Conservation (phyloP, 2,888 invertebrate species). For the Andricus quercusramuli region DNA sequence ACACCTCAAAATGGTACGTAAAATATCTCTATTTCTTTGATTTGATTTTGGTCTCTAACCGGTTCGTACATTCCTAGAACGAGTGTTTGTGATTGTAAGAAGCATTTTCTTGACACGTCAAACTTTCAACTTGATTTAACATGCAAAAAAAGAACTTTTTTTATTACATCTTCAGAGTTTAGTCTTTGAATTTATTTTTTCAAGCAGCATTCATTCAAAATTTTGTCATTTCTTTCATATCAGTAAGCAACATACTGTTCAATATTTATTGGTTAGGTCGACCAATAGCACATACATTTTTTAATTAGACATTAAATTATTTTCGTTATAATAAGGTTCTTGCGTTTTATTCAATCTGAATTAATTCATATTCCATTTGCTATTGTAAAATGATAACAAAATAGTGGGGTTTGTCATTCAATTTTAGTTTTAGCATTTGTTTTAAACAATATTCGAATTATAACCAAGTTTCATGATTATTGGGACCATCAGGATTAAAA, state of each 20-base stretch:
- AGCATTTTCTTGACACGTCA: slow-evolving; percentile 27
- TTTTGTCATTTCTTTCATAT: background rate
- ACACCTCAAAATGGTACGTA: slow-evolving; percentile 31
- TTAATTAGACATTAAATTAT: too few species aligned
- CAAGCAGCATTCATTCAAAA: background rate
- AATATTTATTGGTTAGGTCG: slow-evolving; percentile 2
- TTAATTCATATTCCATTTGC: too few species aligned
- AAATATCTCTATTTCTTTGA: background rate
- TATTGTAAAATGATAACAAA: too few species aligned
- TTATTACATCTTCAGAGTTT: background rate
- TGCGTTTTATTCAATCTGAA: too few species aligned
- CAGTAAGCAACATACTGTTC: background rate
- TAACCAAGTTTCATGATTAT: too few species aligned
- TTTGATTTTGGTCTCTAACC: background rate
- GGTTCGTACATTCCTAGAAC: background rate
- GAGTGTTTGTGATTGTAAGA: background rate
- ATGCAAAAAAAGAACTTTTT: background rate
- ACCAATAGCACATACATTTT: background rate
- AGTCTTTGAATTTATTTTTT: background rate
- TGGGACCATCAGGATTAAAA: too few species aligned
- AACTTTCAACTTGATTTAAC: background rate
- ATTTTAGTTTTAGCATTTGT: too few species aligned
- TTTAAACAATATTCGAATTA: too few species aligned
- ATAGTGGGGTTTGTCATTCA: too few species aligned
- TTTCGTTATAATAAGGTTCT: too few species aligned